Conservation (phyloP, 1,140 invertebrate genomes). For the Capitella teleta region DNA sequence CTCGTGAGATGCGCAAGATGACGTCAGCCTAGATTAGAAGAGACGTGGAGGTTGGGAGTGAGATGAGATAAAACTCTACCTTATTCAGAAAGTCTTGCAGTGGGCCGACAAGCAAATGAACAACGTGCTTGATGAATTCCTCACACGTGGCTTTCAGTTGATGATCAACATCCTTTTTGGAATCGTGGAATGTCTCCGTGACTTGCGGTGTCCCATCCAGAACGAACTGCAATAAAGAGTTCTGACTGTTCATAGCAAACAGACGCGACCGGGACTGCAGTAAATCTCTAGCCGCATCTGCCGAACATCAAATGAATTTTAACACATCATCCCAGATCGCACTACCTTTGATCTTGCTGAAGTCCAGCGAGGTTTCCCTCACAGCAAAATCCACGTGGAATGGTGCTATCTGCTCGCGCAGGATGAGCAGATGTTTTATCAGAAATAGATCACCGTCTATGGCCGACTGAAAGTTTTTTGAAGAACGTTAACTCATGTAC, state of each 20-base stretch:
- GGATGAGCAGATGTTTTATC: constrained; percentile 92
- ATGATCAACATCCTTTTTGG: constrained; percentile 84
- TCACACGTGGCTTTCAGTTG: constrained; percentile 87
- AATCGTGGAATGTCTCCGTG: constrained; percentile 80
- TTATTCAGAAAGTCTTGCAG: constrained; percentile 62
- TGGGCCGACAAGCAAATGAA: constrained; percentile 61
- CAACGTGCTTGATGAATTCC: constrained; percentile 69
- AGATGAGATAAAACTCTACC: constrained; percentile 40
- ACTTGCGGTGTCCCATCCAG: constrained; percentile 71
- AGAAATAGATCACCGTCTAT: constrained; percentile 93
- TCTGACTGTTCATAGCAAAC: constrained; percentile 77
- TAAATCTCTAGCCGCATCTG: constrained; percentile 62
- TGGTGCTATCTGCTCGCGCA: constrained; percentile 94
- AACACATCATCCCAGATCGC: neutral
- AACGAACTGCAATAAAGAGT: constrained; percentile 83
- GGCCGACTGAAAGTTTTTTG: constrained; percentile 42
- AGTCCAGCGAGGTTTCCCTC: constrained; percentile 83
- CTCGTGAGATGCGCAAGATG: constrained; percentile 33
- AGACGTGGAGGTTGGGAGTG: neutral
- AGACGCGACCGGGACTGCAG: constrained; percentile 74
- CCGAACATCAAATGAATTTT: no score
- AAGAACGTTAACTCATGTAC: neutral
- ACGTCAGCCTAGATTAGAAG: constrained; percentile 28
- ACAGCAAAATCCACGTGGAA: constrained; percentile 94
- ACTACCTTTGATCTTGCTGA: constrained; percentile 51